phyloP scores from a whole-genome alignment of 2,888 invertebrate species.

The Esperia sulphurella region DNA sequence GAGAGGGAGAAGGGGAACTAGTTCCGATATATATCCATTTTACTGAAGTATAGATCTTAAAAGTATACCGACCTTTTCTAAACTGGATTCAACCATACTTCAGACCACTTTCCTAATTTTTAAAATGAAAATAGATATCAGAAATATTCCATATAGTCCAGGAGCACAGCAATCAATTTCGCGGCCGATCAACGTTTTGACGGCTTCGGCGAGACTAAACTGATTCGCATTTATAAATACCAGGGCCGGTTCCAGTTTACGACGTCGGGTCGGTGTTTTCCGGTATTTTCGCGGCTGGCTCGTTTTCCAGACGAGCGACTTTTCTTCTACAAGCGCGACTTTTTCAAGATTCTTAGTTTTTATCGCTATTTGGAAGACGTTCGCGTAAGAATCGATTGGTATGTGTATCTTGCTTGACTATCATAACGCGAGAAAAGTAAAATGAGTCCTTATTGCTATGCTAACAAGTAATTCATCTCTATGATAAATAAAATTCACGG shows the following conservation, averaged over 20 bases:
- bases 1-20: too few relatives aligned
- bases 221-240: constrained; percentile 35
- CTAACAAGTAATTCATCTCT: too few relatives aligned
- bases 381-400: too few relatives aligned
- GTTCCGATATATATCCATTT: too few relatives aligned
- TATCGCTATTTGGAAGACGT: too few relatives aligned
- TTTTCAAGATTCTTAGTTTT: too few relatives aligned
- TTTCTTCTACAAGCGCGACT: not conserved
- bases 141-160: not conserved
- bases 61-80: constrained; percentile 8
- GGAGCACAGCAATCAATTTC: not conserved
- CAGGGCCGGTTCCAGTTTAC: constrained; percentile 33
- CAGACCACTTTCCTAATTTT: not conserved
- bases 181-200: not conserved
- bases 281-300: constrained; percentile 36
- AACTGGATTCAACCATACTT: constrained; percentile 8
- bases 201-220: constrained; percentile 30
- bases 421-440: too few relatives aligned
- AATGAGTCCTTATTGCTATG: too few relatives aligned
- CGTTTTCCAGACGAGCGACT: constrained; percentile 16
- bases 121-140: not conserved
- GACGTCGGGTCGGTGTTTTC: constrained; percentile 49
- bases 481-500: too few relatives aligned
- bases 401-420: too few relatives aligned
- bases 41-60: too few relatives aligned